Base-by-base conservation (phyloP, 2,113 vertebrate genomes). In the Morone chrysops region DNA sequence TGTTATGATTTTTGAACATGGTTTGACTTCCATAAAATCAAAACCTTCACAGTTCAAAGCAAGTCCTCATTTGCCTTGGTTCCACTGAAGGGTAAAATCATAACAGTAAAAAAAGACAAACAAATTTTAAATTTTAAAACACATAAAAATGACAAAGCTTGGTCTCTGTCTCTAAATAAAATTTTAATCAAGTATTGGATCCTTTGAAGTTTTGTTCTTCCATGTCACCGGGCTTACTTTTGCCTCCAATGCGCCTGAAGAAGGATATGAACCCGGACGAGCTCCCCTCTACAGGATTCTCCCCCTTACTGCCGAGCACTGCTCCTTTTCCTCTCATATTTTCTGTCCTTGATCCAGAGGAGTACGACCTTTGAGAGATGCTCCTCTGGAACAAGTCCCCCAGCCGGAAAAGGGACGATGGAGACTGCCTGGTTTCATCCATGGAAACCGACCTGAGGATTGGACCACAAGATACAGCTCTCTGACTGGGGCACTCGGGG, bases 161-260 rank as follows among this genome's bases (percentile, higher is more conserved):
- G 2, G 11, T 54, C 45, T 83, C 17, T 13, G n/a, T 71, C 74
- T 63, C 36, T 59, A 63, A 61, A 18, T 60, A 18, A 74, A 76
- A 65, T 31, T 17, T 38, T 31, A 48, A 85, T 91, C 53, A 90
- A 73, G 38, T 65, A 25, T 82, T 70, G 2, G 18, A 71, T 63
- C n/a, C 53, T 70, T 53, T 66, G 2, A 70, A 62, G n/a, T 76
- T 73, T 40, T 73, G 57, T 40, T 90, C 87, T 7, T 94, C 92
- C 40, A 81, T 40, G 12, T 92, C 90, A 4, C 57, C 60, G 0
- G 86, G 60, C 50, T 89, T 88, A 51, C 53, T 90, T 81, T 78
- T 88, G 45, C 91, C 92, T 75, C 95, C 94, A 6, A 95, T 92
- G 48, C 94, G 93, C 59, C 82, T 93, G 71, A 96, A 94, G 78